phyloP scores from a whole-genome alignment of 2,888 invertebrate genomes.

The Choristoneura rosaceana region DNA sequence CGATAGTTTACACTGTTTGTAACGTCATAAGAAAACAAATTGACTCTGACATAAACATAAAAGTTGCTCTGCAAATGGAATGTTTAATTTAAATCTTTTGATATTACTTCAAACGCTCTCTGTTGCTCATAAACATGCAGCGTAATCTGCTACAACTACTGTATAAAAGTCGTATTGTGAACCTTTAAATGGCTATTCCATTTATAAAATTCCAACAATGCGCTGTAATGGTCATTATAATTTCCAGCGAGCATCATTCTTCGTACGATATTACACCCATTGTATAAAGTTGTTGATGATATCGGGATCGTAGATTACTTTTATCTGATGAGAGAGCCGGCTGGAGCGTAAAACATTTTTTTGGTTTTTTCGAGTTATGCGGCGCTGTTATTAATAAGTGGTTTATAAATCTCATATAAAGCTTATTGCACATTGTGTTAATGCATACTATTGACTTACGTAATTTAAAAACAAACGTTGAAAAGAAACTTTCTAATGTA shows the following conservation, averaged over 20 bases:
- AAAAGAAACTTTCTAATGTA: too few species aligned
- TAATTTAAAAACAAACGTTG: background rate
- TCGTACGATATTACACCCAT: conserved; percentile 41
- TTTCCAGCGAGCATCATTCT: conserved; percentile 41
- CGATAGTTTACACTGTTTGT: background rate
- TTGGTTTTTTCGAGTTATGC: conserved; percentile 34
- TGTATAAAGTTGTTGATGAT: conserved; percentile 41
- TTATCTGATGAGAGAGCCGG: conserved; percentile 55
- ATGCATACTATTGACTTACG: background rate
- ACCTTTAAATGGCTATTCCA: conserved; percentile 24
- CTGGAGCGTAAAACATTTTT: conserved; percentile 55
- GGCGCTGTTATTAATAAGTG: conserved; percentile 36
- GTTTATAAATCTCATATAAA: conserved; percentile 24
- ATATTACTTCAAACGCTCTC: background rate
- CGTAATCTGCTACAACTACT: conserved; percentile 23
- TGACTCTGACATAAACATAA: background rate
- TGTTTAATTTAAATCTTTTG: background rate
- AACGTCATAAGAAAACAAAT: background rate
- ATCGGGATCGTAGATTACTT: conserved; percentile 49
- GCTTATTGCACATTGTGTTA: background rate
- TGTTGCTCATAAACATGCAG: conserved; percentile 24
- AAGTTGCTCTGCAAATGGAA: background rate
- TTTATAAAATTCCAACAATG: conserved; percentile 41
- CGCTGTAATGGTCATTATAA: conserved; percentile 40
- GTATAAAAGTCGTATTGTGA: conserved; percentile 22